Evolutionary conservation across 2,888 invertebrate genomes (phyloP), one percentile per base, ranked within the genome.

Genomic region (Patella ulyssiponensis): DNA sequence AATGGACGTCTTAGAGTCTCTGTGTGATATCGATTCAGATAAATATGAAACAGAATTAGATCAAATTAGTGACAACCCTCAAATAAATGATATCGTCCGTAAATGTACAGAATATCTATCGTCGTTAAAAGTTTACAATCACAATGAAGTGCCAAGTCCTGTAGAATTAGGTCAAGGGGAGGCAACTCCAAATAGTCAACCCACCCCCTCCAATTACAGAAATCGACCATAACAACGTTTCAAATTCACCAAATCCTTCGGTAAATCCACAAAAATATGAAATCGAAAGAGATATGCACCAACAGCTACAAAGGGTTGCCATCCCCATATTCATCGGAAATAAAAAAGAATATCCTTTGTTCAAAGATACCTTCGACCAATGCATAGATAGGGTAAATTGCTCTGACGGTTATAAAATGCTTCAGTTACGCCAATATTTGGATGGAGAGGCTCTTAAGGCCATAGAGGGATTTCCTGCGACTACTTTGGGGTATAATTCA

Each of bases 311-410:
- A 64, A n/a, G 64, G 12, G 64, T 64, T 0, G 20, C 64, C n/a
- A 64, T 64, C 3, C 64, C 64, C 9, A 64, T 2, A 1, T 64
- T 64, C 20, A 64, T 20, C 7, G 64, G 64, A 20, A 64, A 64
- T 20, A 64, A 64, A 64, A 64, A 64, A 20, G 64, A 64, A 20
- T 64, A 20, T 20, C 64, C n/a, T 2, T 15, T 64, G n/a, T 64
- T 64, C n/a, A 64, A 64, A 64, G 64, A 64, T 20, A 20, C 20
- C 64, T 64, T 64, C 12, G n/a, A 64, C 64, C 64, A 64, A 64
- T n/a, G 64, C 64, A 44, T 44, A 44, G 44, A 7, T 7, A 44
- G 44, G 44, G 5, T 44, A 20, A 64, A 64, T n/a, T 64, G 64
- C 64, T 20, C 64, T 11, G 64, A 64, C 20, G 64, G 64, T 15